phyloP scores from a whole-genome alignment of 2,888 invertebrate genomes.

The Apotomis capreana region DNA sequence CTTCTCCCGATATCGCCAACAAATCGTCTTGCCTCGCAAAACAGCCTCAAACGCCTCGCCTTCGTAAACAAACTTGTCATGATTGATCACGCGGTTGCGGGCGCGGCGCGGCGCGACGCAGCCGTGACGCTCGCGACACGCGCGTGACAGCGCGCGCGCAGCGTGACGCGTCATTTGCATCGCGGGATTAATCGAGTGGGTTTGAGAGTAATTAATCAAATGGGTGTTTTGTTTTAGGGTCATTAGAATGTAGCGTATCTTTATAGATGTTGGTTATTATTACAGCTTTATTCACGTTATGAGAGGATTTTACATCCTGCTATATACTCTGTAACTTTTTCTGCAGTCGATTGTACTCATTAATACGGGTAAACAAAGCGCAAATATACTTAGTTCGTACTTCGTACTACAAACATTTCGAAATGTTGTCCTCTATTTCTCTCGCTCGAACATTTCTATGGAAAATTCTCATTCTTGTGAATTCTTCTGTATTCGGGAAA shows the following conservation, averaged over 20 bases:
- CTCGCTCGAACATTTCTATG: too few relatives aligned
- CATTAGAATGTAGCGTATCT: background rate
- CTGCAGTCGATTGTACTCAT: too few relatives aligned
- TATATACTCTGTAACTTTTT: too few relatives aligned
- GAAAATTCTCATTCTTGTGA: too few relatives aligned
- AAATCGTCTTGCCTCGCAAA: background rate
- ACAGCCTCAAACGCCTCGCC: background rate
- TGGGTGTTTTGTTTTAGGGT: constrained; percentile 3
- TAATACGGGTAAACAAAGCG: too few relatives aligned
- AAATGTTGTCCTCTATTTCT: too few relatives aligned
- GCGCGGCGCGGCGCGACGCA: constrained; percentile 1
- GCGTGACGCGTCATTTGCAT: constrained; percentile 36
- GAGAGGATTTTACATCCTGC: too few relatives aligned
- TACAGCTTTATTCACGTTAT: too few relatives aligned
- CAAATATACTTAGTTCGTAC: too few relatives aligned
- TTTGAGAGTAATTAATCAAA: constrained; percentile 30
- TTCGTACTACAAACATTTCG: too few relatives aligned
- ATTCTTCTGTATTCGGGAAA: too few relatives aligned
- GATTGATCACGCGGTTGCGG: constrained; percentile 26
- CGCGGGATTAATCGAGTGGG: constrained; percentile 27
- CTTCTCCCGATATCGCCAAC: background rate
- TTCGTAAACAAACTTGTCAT: constrained; percentile 9
- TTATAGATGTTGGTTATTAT: background rate
- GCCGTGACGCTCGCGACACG: constrained; percentile 8
- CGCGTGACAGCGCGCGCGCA: constrained; percentile 6